Base-by-base conservation (phyloP, 2,113 vertebrate genomes). In the Recurvirostra avosetta region DNA sequence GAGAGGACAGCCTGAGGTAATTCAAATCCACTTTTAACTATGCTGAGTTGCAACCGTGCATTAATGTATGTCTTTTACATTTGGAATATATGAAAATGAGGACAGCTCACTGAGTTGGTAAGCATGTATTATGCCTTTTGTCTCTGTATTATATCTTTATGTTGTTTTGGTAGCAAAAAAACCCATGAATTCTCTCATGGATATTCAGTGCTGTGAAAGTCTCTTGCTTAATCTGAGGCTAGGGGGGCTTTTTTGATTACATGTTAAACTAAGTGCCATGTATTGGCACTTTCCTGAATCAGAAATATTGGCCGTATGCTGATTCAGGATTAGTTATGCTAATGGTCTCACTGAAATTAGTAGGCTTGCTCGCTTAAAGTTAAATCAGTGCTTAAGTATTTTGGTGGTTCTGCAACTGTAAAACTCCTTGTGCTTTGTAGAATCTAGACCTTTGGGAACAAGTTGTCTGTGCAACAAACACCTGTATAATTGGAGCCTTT, bases 211-310 rank as follows among this genome's bases (percentile, higher is more conserved):
- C 70, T 56, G 25, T 56, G 23, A n/a, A 73, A 88, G 38, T 50
- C 27, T 70, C 91, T 79, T 75, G 45, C 58, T 47, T 94, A 58
- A 73, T 68, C 26, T 92, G 23, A 43, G 74, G 89, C 77, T 56
- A 49, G 23, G 40, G 62, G 62, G 62, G 26, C 43, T 82, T 72
- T 83, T 38, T 40, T 63, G 32, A 41, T 62, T 41, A 49, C 6
- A 9, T 15, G 50, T 38, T 55, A 32, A 73, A 40, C 10, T n/a
- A 21, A 66, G 27, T 1, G 4, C 0, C 0, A 0, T 70, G 73
- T 4, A 8, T 2, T 58, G 63, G 55, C 50, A 76, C 66, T 83
- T 83, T n/a, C 21, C 58, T 73, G 81, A 72, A 34, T 62, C 32
- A 30, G 62, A 49, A 21, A 22, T 25, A 5, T 3, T 43, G 47